These are phyloP conservation scores for Neoitamus cyanurus DNA, from an alignment of 2,888 invertebrate species.

Conservation along the genomic window DNA sequence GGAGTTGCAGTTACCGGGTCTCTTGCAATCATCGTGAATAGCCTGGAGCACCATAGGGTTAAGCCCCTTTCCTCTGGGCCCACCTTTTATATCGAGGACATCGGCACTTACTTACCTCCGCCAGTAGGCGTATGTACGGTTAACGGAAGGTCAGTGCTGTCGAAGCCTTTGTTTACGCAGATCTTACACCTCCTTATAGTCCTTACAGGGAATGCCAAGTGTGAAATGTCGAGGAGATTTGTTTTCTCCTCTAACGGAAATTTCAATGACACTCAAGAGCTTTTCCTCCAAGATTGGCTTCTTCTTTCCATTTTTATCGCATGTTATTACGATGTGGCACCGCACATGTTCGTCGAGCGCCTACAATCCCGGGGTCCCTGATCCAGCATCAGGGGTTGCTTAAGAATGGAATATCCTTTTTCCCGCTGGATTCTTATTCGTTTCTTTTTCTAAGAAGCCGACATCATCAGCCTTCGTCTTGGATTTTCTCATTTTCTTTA, in stretches of 20 bases:
- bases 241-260: slow-evolving; percentile 45
- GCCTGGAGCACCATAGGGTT: background rate
- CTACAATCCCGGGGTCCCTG: background rate
- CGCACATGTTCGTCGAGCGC: background rate
- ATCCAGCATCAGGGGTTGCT: background rate
- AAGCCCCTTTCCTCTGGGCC: background rate
- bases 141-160: background rate
- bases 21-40: background rate
- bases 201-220: slow-evolving; percentile 28
- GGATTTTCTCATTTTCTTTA: background rate
- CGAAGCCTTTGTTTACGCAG: slow-evolving; percentile 28
- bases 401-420: background rate
- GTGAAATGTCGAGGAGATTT: slow-evolving; percentile 49
- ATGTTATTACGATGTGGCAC: background rate
- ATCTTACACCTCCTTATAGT: background rate
- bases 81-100: background rate
- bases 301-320: background rate
- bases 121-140: background rate
- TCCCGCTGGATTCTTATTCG: background rate
- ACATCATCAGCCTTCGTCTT: background rate
- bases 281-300: slow-evolving; percentile 44
- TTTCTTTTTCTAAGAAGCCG: background rate
- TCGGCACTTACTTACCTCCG: background rate
- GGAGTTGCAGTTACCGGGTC: background rate
- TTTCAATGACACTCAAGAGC: slow-evolving; percentile 44